Base-by-base conservation (phyloP, 2,888 invertebrate genomes). In the Congeria kusceri region DNA sequence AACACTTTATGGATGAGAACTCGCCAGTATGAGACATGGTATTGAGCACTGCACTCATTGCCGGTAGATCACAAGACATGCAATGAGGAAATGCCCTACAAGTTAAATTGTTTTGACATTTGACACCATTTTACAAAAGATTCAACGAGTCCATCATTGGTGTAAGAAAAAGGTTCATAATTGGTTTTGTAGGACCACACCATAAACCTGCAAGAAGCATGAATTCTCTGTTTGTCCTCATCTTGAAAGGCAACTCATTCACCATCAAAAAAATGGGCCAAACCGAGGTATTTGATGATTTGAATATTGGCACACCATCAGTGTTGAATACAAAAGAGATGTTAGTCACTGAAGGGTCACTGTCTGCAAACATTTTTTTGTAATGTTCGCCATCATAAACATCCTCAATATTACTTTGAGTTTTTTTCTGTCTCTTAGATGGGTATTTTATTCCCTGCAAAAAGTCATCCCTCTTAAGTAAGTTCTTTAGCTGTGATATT, bases 201-300 rank as follows among this genome's bases (percentile, higher is more conserved):
- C 77, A 77, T n/a, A 77, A 29, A 15, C 71, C 77, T 47, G 44
- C 47, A 3, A 77, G n/a, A 4, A 77, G 27, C 72, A 72, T 72
- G 27, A 62, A 58, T 18, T 76, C 59, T 25, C 32, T 28, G 18
- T 58, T 56, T 49, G 53, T 69, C 18, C 73, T n/a, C 62, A 65
- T 58, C n/a, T 56, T 44, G 49, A 49, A 39, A 63, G 13, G 67
- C 63, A 5, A 77, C 23, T 58, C 72, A 72, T 65, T 73, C 73
- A 13, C 66, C 62, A 47, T 70, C 3, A 72, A n/a, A 47, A 46
- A 77, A n/a, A 72, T 39, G 15, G 72, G 77, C 72, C 72, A 73
- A n/a, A 77, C 39, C 9, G 68, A 67, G 2, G 53, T 68, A 9
- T 72, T 77, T 15, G 59, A 64, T 44, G 57, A 57, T 56, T 77